Evolutionary conservation across 2,113 vertebrate species (phyloP).

Genomic region (Anarhynchus alexandrinus): DNA sequence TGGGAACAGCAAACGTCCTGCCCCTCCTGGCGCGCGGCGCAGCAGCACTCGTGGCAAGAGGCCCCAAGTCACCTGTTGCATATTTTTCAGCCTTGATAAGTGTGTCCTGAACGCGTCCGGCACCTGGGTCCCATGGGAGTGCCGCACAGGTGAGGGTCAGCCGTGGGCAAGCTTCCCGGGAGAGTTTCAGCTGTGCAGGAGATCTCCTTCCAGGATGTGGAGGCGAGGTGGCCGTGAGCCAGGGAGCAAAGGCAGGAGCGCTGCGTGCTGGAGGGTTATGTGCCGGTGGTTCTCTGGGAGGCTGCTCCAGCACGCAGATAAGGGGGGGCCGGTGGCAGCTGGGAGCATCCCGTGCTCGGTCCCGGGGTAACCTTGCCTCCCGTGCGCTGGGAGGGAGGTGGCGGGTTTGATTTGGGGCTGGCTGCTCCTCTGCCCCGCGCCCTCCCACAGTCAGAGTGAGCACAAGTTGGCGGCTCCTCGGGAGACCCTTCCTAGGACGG

Average conservation of each 20-base stretch:
- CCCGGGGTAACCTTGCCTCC: neutral
- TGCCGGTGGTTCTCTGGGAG: neutral
- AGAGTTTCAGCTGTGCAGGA: neutral
- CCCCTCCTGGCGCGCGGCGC: neutral
- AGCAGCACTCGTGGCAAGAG: neutral
- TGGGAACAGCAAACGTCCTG: neutral
- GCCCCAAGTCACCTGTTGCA: neutral
- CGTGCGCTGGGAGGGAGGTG: neutral
- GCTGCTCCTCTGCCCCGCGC: neutral
- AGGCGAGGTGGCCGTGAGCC: neutral
- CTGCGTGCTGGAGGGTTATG: neutral
- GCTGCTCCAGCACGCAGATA: neutral
- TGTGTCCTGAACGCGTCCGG: neutral
- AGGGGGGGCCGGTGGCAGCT: neutral
- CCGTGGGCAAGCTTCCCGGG: neutral
- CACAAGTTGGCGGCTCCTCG: neutral
- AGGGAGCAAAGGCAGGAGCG: neutral
- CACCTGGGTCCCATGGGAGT: neutral
- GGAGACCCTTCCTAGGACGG: neutral
- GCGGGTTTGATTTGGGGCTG: accelerated
- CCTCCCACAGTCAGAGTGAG: accelerated
- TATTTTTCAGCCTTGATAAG: neutral
- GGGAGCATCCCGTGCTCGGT: accelerated
- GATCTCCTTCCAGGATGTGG: neutral
- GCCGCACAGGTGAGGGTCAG: neutral